phyloP scores from a whole-genome alignment of 2,797 vertebrate genomes.

The Fundulus diaphanus region DNA sequence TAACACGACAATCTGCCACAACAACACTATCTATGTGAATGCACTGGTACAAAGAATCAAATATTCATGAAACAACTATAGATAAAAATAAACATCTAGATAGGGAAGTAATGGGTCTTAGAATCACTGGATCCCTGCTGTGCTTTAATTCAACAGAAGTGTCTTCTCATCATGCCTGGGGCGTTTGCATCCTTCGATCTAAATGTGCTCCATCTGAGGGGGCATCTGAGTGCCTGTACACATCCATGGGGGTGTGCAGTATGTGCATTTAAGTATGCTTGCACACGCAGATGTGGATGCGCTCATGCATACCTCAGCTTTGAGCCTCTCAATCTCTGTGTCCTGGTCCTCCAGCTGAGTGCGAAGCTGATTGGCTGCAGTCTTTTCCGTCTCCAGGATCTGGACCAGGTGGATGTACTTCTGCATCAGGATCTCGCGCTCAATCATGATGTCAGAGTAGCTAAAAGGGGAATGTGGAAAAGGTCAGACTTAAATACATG shows the following conservation, averaged over 20 bases:
- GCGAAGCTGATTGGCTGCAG: slow-evolving; percentile 94
- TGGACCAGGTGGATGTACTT: slow-evolving; percentile 98
- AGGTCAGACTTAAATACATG: background rate
- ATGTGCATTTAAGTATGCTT: slow-evolving; percentile 31
- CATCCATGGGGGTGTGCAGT: background rate
- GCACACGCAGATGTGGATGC: slow-evolving; percentile 27
- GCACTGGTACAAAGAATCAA: slow-evolving; percentile 14
- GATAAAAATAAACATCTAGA: slow-evolving; percentile 20
- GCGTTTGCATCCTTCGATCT: slow-evolving; percentile 29
- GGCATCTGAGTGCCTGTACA: background rate
- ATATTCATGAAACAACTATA: slow-evolving; percentile 38
- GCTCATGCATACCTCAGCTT: slow-evolving; percentile 87
- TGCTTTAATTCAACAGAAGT: slow-evolving; percentile 15
- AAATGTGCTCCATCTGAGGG: slow-evolving; percentile 4
- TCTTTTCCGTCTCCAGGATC: slow-evolving; percentile 97
- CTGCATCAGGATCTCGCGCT: slow-evolving; percentile 97
- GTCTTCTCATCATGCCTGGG: slow-evolving; percentile 27
- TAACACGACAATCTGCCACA: slow-evolving; percentile 85
- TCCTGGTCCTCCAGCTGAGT: slow-evolving; percentile 98
- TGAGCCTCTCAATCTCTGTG: slow-evolving; percentile 95
- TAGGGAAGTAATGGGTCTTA: background rate
- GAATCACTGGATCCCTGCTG: slow-evolving; percentile 27
- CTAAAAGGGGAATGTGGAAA: slow-evolving; percentile 65
- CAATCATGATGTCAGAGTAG: slow-evolving; percentile 93
- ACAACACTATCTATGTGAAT: slow-evolving; percentile 27